phyloP scores from a whole-genome alignment of 2,797 vertebrate species.

The Phoxinus dragarum region DNA sequence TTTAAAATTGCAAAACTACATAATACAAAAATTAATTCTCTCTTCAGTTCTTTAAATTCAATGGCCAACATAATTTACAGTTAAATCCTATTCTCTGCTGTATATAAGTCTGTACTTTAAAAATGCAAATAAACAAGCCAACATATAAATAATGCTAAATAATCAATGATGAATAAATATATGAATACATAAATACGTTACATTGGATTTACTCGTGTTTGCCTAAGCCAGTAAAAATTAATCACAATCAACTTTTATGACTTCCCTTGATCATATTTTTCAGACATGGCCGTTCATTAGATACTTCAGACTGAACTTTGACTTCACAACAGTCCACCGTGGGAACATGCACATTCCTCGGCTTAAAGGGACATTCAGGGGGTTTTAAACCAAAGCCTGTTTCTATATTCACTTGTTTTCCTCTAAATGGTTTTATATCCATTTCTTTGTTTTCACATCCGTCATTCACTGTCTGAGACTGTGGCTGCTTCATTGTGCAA shows the following conservation, averaged over 20 bases:
- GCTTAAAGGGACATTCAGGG: constrained; percentile 16
- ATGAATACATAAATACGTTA: background rate
- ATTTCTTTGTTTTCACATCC: background rate
- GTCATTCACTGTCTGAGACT: background rate
- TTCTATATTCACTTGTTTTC: background rate
- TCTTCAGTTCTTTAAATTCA: background rate
- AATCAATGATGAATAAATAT: background rate
- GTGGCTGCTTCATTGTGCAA: background rate
- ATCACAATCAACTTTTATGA: background rate
- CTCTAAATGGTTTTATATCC: background rate
- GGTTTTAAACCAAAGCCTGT: constrained; percentile 7
- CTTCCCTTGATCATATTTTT: too few relatives aligned
- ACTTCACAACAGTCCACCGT: background rate
- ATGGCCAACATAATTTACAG: background rate
- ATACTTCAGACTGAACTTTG: too few relatives aligned
- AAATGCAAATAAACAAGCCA: background rate
- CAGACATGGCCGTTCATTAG: background rate
- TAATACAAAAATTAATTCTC: background rate
- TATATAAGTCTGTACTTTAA: background rate
- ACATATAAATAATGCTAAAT: background rate
- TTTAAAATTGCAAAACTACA: background rate
- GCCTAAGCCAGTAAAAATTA: background rate
- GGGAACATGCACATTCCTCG: constrained; percentile 3
- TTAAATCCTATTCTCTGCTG: background rate
- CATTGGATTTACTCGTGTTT: background rate